A percentile compares a stretch with the other conserved stretches of the same genome.
Conservation (phyloP, 2,888 invertebrate genomes). For the Nephrotoma guestfalica region DNA sequence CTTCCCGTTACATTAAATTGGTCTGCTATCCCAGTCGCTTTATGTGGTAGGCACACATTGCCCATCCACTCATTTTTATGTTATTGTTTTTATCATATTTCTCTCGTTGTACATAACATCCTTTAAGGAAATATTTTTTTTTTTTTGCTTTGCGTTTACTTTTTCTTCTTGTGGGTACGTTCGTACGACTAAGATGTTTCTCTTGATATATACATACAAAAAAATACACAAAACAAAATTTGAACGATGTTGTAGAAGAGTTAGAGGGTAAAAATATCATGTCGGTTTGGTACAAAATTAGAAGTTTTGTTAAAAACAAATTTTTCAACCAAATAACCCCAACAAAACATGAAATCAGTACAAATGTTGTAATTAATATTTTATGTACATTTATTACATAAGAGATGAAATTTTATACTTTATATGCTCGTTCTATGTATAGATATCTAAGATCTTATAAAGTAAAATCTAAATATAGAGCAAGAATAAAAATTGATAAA, state of each 20-base stretch:
- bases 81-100: background rate
- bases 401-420: background rate
- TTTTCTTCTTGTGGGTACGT: background rate
- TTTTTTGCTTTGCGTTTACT: background rate
- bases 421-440: background rate
- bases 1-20: too few relatives aligned
- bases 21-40: too few relatives aligned
- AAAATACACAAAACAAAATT: background rate
- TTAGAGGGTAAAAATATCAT: background rate
- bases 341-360: background rate
- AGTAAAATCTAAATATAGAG: background rate
- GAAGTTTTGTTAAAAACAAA: background rate
- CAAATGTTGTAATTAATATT: background rate
- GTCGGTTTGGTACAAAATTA: background rate
- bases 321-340: background rate
- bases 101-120: background rate
- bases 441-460: background rate
- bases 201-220: background rate
- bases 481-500: background rate
- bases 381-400: background rate
- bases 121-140: background rate
- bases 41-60: background rate
- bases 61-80: background rate
- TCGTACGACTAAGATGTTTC: background rate
- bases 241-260: background rate